phyloP scores from a whole-genome alignment of 2,113 vertebrate genomes.

The pig (Sus scrofa) region DNA sequence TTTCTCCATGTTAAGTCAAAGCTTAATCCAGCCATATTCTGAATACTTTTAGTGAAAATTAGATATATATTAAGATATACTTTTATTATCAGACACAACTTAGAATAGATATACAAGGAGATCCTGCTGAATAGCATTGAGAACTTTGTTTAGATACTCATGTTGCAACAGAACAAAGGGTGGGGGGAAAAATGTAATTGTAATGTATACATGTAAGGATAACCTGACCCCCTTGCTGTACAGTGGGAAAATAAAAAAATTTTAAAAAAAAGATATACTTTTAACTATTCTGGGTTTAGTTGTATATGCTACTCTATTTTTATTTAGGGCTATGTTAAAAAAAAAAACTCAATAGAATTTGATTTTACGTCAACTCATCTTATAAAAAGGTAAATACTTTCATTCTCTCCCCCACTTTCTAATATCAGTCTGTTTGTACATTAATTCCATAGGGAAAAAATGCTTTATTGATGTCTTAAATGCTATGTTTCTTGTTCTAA shows the following conservation, averaged over 20 bases:
- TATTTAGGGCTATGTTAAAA: neutral
- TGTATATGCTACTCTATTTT: neutral
- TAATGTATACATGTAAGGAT: too few species aligned
- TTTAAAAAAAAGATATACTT: too few species aligned
- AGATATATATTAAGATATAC: conserved; percentile 30
- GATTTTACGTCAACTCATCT: neutral
- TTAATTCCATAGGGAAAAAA: neutral
- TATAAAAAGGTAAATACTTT: conserved; percentile 13
- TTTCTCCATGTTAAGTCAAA: neutral
- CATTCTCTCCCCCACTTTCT: neutral
- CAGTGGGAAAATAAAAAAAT: too few species aligned
- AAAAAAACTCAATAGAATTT: neutral
- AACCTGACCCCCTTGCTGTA: too few species aligned
- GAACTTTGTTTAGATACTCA: too few species aligned
- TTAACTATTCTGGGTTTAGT: neutral
- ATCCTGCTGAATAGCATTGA: too few species aligned
- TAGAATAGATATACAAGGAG: too few species aligned
- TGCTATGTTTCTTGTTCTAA: conserved; percentile 23
- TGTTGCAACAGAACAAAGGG: too few species aligned
- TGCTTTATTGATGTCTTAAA: neutral
- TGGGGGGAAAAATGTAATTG: too few species aligned
- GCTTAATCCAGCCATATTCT: neutral
- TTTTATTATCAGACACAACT: too few species aligned
- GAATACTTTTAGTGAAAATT: conserved; percentile 52
- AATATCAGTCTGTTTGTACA: conserved; percentile 31